A percentile compares a stretch with the other conserved stretches of the same genome.
phyloP scores from a whole-genome alignment of 2,888 invertebrate species.

The Andrena hattorfiana region DNA sequence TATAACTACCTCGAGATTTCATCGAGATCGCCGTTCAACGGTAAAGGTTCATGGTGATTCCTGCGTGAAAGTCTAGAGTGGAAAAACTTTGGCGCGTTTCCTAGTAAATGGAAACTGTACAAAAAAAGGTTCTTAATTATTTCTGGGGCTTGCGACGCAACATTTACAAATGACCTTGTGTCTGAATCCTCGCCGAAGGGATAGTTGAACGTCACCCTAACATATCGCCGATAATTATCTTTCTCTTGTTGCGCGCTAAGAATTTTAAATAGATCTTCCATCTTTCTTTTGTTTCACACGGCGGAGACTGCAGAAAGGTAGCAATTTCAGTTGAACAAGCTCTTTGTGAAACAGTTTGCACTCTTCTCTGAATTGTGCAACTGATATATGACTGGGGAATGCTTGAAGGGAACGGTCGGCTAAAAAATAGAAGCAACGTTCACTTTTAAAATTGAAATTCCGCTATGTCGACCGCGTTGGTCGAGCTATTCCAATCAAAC shows the following conservation, averaged over 20 bases:
- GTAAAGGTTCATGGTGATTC: no score
- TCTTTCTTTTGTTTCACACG: constrained; percentile 19
- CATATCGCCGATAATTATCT: constrained; percentile 43
- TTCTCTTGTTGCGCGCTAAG: constrained; percentile 17
- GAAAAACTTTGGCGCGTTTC: no score
- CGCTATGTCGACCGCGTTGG: neutral
- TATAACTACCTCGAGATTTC: no score
- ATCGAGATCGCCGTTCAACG: no score
- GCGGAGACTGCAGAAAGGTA: constrained; percentile 7
- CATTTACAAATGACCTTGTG: constrained; percentile 43
- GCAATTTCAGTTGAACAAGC: constrained; percentile 28
- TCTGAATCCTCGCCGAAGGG: constrained; percentile 3
- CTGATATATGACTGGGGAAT: constrained; percentile 21
- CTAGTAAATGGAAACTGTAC: no score
- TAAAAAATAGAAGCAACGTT: constrained; percentile 27
- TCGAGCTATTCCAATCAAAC: constrained; percentile 35
- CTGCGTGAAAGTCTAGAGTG: no score
- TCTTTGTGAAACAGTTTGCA: constrained; percentile 3
- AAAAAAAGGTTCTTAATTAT: no score
- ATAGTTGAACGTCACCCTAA: constrained; percentile 9
- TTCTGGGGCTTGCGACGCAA: neutral
- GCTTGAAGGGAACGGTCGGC: neutral
- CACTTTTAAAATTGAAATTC: constrained; percentile 59
- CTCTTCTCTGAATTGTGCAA: constrained; percentile 10
- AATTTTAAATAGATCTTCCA: constrained; percentile 25